Evolutionary conservation across 35 echinoderm and acorn worm species (phyloP).

Genomic region (Anneissia japonica): DNA sequence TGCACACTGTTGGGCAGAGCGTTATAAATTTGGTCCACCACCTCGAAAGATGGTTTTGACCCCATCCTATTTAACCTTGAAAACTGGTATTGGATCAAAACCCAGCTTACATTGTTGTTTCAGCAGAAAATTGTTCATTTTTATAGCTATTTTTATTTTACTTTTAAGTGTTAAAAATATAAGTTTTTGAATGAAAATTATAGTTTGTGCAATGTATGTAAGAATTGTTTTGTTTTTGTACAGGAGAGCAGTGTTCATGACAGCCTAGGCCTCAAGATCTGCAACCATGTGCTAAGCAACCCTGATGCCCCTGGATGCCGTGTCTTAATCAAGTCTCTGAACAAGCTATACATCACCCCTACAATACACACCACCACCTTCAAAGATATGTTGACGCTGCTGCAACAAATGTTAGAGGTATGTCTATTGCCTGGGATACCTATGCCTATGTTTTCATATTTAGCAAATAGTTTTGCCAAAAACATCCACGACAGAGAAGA

Average conservation of each 20-base stretch:
- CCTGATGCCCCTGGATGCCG: conserved; percentile 41
- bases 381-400: conserved; percentile 56
- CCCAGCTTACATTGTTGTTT: neutral
- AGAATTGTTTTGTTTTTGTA: neutral
- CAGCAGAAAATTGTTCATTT: neutral
- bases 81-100: too few relatives aligned
- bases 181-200: neutral
- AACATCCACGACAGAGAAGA: too few relatives aligned
- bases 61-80: too few relatives aligned
- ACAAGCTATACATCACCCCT: conserved; percentile 49
- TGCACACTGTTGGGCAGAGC: too few relatives aligned
- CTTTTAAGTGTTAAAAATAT: neutral
- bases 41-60: too few relatives aligned
- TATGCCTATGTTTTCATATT: too few relatives aligned
- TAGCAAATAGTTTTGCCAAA: too few relatives aligned
- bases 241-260: conserved; percentile 93
- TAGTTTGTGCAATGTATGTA: neutral
- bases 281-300: conserved; percentile 59
- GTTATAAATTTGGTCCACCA: too few relatives aligned
- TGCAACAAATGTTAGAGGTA: conserved; percentile 58
- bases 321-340: conserved; percentile 56
- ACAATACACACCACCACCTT: conserved; percentile 26
- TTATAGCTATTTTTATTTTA: neutral
- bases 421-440: too few relatives aligned
- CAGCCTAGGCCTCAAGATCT: conserved; percentile 63